These are phyloP conservation scores for Pterocles gutturalis DNA, from an alignment of 2,113 vertebrate genomes.

Conservation along the genomic window DNA sequence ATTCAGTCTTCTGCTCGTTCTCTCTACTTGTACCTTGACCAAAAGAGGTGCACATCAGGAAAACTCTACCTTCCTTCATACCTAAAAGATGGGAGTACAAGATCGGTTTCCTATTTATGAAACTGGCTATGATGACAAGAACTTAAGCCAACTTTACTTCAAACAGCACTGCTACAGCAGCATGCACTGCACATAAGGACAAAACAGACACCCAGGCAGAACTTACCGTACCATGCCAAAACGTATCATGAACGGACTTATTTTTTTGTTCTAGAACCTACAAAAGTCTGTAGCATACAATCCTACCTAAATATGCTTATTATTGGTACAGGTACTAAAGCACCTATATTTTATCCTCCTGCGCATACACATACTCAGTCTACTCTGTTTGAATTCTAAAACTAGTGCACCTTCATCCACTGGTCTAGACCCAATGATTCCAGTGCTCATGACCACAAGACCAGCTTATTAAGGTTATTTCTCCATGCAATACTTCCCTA, in stretches of 20 bases:
- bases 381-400: not conserved
- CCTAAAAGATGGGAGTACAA: not conserved
- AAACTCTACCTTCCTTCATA: not conserved
- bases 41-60: not conserved
- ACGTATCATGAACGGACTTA: accelerated
- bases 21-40: not conserved
- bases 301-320: not conserved
- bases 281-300: not conserved
- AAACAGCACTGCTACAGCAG: not conserved
- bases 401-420: not conserved
- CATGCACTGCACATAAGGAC: accelerated
- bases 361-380: not conserved
- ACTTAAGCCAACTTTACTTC: not conserved
- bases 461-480: not conserved
- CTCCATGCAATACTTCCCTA: not conserved
- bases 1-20: not conserved
- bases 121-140: not conserved
- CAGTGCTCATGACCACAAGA: not conserved
- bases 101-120: not conserved
- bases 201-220: not conserved
- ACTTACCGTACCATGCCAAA: not conserved
- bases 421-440: not conserved
- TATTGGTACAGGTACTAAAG: not conserved
- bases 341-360: not conserved
- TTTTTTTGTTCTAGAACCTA: not conserved